These are phyloP conservation scores for Hiodon alosoides DNA, from an alignment of 2,113 vertebrate species.

Conservation along the genomic window DNA sequence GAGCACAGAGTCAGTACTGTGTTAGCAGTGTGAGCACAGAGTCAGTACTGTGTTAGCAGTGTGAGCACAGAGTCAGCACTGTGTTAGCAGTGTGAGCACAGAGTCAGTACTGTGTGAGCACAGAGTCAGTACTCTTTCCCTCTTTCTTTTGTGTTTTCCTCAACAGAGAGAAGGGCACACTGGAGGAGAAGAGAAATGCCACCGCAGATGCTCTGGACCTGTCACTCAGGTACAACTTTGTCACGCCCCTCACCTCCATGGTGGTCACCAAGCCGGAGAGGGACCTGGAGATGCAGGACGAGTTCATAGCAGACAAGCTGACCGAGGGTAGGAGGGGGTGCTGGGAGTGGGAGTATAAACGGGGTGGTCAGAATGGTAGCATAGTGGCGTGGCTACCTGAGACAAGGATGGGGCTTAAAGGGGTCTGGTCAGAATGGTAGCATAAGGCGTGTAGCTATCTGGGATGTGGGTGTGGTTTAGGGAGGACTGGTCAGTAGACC, in stretches of 20 bases:
- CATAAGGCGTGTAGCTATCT: too few relatives aligned
- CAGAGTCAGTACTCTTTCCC: too few relatives aligned
- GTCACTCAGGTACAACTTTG: slow-evolving; percentile 78
- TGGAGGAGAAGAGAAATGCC: slow-evolving; percentile 53
- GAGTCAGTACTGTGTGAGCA: too few relatives aligned
- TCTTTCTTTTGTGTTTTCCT: background rate
- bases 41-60: too few relatives aligned
- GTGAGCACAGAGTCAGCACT: too few relatives aligned
- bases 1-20: too few relatives aligned
- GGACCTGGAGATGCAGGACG: slow-evolving; percentile 28
- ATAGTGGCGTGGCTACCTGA: too few relatives aligned
- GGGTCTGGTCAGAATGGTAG: background rate
- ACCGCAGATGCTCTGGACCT: slow-evolving; percentile 64
- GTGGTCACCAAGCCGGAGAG: slow-evolving; percentile 77
- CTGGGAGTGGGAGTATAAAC: background rate
- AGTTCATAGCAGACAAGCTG: slow-evolving; percentile 75
- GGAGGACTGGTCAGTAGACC: too few relatives aligned
- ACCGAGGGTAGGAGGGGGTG: slow-evolving; percentile 54
- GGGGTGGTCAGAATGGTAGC: background rate
- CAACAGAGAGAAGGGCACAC: slow-evolving; percentile 58
- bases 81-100: too few relatives aligned
- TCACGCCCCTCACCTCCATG: slow-evolving; percentile 89
- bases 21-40: too few relatives aligned
- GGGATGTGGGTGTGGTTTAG: too few relatives aligned
- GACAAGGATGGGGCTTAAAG: too few relatives aligned